Conservation (phyloP, 2,113 vertebrate genomes). For the Eolophus roseicapilla region DNA sequence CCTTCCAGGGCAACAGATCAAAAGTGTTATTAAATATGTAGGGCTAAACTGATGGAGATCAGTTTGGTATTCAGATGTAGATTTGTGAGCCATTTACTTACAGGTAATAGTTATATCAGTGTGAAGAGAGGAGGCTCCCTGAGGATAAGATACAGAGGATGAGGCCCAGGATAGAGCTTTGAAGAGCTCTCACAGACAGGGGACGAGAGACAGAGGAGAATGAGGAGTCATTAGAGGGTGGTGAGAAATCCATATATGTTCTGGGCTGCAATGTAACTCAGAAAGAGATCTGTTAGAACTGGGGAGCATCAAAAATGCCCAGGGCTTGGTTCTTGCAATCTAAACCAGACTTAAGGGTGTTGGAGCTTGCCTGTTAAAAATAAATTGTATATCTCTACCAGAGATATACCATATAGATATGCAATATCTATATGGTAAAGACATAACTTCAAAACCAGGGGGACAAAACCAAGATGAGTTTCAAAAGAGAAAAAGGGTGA, state of each 20-base stretch:
- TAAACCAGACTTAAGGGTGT: not conserved
- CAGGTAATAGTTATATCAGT: conserved; percentile 22
- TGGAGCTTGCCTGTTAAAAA: not conserved
- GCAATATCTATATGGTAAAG: not conserved
- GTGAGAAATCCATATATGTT: not conserved
- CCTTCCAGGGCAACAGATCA: not conserved
- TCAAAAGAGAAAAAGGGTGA: not conserved
- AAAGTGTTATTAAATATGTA: not conserved
- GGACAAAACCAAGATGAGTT: not conserved
- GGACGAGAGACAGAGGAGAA: not conserved
- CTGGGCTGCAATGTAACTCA: not conserved
- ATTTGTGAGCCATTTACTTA: conserved; percentile 34
- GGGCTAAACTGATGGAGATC: conserved; percentile 15
- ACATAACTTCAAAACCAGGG: not conserved
- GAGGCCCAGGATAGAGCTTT: conserved; percentile 19
- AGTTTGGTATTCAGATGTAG: conserved; percentile 45
- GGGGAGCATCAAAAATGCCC: not conserved
- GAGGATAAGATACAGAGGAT: conserved; percentile 47
- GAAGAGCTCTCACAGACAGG: conserved; percentile 21
- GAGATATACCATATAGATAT: too few species aligned
- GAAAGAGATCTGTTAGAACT: not conserved
- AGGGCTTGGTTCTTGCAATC: not conserved
- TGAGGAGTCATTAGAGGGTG: not conserved
- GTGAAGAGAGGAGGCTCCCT: conserved; percentile 25
- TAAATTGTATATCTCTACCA: accelerated